Base-by-base conservation (phyloP, 2,113 vertebrate genomes). In the Muntiacus reevesi region DNA sequence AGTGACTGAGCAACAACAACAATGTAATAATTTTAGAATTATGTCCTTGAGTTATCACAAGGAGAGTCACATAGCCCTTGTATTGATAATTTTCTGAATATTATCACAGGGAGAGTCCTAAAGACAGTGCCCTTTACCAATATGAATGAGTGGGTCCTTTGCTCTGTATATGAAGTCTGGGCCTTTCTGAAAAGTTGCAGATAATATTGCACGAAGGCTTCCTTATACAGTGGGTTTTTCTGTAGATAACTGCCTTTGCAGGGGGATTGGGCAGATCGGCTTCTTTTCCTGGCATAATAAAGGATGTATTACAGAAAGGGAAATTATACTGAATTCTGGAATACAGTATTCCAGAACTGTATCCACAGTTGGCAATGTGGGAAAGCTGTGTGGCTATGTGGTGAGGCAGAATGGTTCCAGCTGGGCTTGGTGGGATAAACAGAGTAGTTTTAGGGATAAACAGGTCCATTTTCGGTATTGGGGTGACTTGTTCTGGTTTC, bases 391-490 rank as follows among this genome's bases (percentile, higher is more conserved):
- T 64, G 62, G 62, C 30, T 64, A n/a, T 17, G 30, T 17, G 15
- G 15, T n/a, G 15, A 64, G 14, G 14, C 40, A 27, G 59, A 64
- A 64, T 6, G 3, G 4, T 11, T n/a, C 2, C 57, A 15, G 10
- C 2, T 78, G 17, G 2, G 15, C 2, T 50, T 36, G 1, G 7
- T 67, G 11, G 23, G 3, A 57, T 3, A 12, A 25, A 3, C 1
- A 1, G 28, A 23, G 9, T 10, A 36, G 16, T 59, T 11, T 19
- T 2, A 1, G 19, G 59, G 12, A 2, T 11, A 71, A 17, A n/a
- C 2, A 25, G 0, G 28, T 33, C 5, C 27, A 8, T 4, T 7
- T 7, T 3, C 15, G 6, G 15, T 67, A 14, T 40, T 23, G n/a
- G 1, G 4, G 14, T 43, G 30, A 43, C 7, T 13, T 2, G 4